A percentile compares a stretch with the other conserved stretches of the same genome.
These are phyloP conservation scores for Lagocephalus sceleratus DNA, from an alignment of 2,797 vertebrate species.

Conservation along the genomic window DNA sequence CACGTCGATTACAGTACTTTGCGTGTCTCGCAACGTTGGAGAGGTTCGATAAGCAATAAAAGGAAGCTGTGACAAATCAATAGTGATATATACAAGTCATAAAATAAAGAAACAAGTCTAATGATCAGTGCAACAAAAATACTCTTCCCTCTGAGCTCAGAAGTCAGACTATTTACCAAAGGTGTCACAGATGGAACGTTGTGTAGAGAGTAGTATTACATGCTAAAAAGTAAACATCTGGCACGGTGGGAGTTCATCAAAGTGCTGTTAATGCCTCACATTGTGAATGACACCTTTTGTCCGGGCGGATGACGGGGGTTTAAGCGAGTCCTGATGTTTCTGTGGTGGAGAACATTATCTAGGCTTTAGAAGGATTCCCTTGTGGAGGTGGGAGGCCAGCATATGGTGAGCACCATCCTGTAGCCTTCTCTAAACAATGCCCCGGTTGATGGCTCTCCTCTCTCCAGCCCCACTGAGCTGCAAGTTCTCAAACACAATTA, in stretches of 20 bases:
- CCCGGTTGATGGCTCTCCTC: constrained; percentile 34
- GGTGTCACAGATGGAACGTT: background rate
- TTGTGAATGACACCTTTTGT: constrained; percentile 13
- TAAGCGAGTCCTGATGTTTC: constrained; percentile 19
- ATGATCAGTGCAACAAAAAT: constrained; percentile 26
- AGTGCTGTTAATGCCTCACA: constrained; percentile 23
- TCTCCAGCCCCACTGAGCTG: constrained; percentile 30
- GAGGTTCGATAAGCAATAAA: constrained; percentile 16
- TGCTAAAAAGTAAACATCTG: background rate
- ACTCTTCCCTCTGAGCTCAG: constrained; percentile 3
- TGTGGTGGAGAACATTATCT: constrained; percentile 20
- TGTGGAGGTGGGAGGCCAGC: constrained; percentile 41
- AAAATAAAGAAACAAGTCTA: background rate
- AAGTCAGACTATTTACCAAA: background rate
- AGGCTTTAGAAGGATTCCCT: constrained; percentile 40
- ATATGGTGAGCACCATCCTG: constrained; percentile 43
- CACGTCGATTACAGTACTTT: constrained; percentile 31
- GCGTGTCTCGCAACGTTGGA: constrained; percentile 10
- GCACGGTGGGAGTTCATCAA: background rate
- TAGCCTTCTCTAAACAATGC: constrained; percentile 44
- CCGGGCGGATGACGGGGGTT: constrained; percentile 9
- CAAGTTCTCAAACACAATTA: constrained; percentile 37
- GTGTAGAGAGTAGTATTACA: background rate
- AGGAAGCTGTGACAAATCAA: constrained; percentile 11
- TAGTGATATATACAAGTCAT: background rate